Evolutionary conservation across 2,797 vertebrate species (phyloP).

Genomic region (Halcyon badia): DNA sequence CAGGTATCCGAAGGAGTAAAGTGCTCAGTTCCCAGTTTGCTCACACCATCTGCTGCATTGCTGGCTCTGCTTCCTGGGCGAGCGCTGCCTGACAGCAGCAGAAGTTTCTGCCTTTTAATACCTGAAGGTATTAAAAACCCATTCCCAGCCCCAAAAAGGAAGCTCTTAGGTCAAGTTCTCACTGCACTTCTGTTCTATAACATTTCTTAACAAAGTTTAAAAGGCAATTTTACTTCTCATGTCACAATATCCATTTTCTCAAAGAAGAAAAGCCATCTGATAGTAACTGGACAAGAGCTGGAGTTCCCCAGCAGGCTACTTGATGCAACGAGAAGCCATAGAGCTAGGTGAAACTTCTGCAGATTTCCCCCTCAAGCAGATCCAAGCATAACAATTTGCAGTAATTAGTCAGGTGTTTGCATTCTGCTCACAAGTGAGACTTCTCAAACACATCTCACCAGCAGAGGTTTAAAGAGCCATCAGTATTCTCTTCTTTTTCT

Average conservation of each 20-base stretch:
- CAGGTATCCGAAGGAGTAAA: background rate
- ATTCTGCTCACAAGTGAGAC: background rate
- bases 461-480: background rate
- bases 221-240: background rate
- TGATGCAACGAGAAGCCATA: background rate
- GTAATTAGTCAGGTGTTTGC: background rate
- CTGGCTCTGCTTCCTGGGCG: background rate
- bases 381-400: background rate
- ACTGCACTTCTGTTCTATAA: background rate
- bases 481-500: background rate
- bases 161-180: background rate
- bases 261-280: background rate
- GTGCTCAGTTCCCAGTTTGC: background rate
- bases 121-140: background rate
- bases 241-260: background rate
- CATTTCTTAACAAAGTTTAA: background rate
- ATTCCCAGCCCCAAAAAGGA: background rate
- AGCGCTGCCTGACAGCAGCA: background rate
- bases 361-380: background rate
- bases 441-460: background rate
- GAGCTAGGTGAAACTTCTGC: background rate
- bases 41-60: slow-evolving; percentile 40
- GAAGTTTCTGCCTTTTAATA: background rate
- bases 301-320: background rate
- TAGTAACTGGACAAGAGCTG: background rate